Percentiles rank a stretch among this genome's conserved stretches.
Conservation (phyloP, 53 echinoderm and acorn worm genomes). For the Antedon mediterranea region DNA sequence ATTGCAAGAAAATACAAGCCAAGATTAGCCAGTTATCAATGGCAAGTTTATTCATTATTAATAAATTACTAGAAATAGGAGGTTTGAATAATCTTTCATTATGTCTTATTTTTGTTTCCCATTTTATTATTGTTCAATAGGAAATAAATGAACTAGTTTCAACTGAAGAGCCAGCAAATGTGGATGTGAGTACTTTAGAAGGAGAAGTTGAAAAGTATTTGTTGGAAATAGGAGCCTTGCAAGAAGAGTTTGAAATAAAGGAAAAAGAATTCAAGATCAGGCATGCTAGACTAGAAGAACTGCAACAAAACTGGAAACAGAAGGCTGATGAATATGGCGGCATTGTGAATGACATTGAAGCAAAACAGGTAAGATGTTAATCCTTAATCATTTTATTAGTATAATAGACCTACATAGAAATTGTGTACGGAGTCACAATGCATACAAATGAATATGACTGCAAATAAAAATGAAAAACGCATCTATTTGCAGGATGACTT, state of each 20-base stretch:
- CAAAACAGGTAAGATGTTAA: background rate
- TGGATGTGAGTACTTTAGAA: slow-evolving; percentile 64
- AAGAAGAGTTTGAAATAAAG: slow-evolving; percentile 17
- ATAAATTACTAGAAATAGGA: no score
- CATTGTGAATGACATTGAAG: background rate
- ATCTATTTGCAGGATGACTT: slow-evolving; percentile 57
- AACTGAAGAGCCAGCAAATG: slow-evolving; percentile 38
- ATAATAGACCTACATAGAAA: no score
- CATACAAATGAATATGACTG: no score
- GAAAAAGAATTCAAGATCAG: slow-evolving; percentile 20
- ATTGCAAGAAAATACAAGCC: slow-evolving; percentile 18
- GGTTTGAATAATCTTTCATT: no score
- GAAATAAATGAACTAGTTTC: slow-evolving; percentile 52
- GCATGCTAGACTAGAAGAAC: slow-evolving; percentile 18
- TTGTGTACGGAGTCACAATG: no score
- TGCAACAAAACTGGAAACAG: slow-evolving; percentile 20
- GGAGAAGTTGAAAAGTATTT: slow-evolving; percentile 36
- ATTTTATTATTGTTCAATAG: slow-evolving; percentile 14
- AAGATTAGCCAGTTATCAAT: slow-evolving; percentile 14
- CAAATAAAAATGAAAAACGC: no score
- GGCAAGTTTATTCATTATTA: slow-evolving; percentile 5
- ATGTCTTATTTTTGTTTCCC: no score
- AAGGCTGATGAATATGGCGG: slow-evolving; percentile 19
- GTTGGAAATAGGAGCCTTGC: background rate
- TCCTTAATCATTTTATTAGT: no score